Conservation (phyloP, 2,113 vertebrate species). For the Synchiropus splendidus region DNA sequence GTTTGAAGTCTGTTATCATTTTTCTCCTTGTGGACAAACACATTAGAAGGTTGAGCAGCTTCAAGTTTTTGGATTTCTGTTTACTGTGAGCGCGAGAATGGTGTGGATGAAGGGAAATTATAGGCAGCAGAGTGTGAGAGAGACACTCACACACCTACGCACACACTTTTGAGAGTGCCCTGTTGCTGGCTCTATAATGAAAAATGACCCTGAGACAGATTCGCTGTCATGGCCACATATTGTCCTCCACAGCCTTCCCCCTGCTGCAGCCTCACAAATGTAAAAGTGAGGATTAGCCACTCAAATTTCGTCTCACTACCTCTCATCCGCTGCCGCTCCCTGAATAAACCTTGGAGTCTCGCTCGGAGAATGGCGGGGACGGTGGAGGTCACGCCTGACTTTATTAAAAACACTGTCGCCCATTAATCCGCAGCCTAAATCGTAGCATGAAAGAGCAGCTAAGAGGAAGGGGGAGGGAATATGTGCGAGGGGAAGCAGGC, state of each 20-base stretch:
- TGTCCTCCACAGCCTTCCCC: background rate
- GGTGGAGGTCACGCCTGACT: constrained; percentile 27
- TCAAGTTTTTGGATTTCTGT: no score
- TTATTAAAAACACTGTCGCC: constrained; percentile 55
- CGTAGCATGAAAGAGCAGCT: constrained; percentile 5
- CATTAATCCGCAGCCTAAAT: constrained; percentile 40
- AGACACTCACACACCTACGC: constrained; percentile 6
- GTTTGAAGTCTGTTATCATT: no score
- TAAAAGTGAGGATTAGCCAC: constrained; percentile 8
- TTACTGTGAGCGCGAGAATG: no score
- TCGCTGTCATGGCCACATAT: constrained; percentile 8
- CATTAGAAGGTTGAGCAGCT: no score
- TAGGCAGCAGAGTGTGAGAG: background rate
- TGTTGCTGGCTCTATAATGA: constrained; percentile 22
- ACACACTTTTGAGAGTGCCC: constrained; percentile 1
- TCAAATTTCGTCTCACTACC: constrained; percentile 10
- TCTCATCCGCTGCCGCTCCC: constrained; percentile 8
- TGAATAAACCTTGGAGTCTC: constrained; percentile 17
- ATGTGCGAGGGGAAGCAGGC: no score
- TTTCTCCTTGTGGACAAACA: no score
- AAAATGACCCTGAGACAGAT: constrained; percentile 35
- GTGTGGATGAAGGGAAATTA: no score
- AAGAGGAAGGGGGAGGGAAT: constrained; percentile 1
- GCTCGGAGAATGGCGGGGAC: background rate
- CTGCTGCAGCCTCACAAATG: constrained; percentile 10